These are phyloP conservation scores for Diplosoma virens DNA, from an alignment of 23 tunicate genomes.

Conservation along the genomic window DNA sequence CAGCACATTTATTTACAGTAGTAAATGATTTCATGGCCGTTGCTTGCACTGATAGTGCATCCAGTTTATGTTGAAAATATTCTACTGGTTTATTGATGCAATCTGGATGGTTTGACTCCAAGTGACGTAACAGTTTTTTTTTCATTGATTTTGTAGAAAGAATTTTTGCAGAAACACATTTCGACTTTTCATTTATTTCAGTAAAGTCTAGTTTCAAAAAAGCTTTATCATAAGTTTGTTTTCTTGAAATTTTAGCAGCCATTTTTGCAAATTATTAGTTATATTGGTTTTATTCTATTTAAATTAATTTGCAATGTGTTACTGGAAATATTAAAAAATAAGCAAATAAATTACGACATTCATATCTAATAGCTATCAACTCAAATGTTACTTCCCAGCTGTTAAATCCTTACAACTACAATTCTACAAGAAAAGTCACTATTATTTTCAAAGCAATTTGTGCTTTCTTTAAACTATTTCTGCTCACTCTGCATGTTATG, in stretches of 20 bases:
- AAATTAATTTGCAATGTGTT: neutral
- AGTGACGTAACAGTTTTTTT: conserved; percentile 13
- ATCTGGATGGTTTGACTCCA: conserved; percentile 12
- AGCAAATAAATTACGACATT: no score
- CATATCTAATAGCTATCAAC: no score
- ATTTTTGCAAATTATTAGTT: neutral
- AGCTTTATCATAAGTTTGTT: conserved; percentile 11
- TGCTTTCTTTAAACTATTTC: no score
- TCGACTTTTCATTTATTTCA: neutral
- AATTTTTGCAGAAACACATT: conserved; percentile 3
- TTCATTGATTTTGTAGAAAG: conserved; percentile 3
- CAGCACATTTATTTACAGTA: conserved; percentile 8
- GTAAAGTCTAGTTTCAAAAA: neutral
- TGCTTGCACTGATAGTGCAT: neutral
- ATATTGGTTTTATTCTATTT: neutral
- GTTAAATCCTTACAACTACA: no score
- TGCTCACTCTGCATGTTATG: no score
- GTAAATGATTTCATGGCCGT: conserved; percentile 1
- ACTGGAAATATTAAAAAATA: no score
- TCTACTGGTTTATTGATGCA: conserved; percentile 11
- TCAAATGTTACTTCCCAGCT: no score
- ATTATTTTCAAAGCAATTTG: no score
- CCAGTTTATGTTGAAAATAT: neutral
- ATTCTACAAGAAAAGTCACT: no score
- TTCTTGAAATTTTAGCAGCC: conserved; percentile 9